Conservation (phyloP, 2,888 invertebrate genomes). For the Adela reaumurella region DNA sequence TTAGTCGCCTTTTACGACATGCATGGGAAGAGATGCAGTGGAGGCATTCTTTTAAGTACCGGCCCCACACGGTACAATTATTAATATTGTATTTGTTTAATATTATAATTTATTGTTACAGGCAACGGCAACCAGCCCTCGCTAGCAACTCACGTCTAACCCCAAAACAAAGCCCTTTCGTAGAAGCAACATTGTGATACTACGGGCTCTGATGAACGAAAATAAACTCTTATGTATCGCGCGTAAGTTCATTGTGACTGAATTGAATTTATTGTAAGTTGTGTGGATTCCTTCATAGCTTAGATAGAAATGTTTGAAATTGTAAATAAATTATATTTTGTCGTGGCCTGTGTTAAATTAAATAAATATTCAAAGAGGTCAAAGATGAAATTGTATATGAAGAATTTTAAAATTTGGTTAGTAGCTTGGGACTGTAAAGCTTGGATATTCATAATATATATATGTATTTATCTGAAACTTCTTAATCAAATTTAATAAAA, state of each 20-base stretch:
- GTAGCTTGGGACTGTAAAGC: too few relatives aligned
- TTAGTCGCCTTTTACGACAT: too few relatives aligned
- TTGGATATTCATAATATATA: too few relatives aligned
- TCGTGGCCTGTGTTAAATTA: background rate
- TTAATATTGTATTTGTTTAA: background rate
- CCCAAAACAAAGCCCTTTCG: constrained; percentile 11
- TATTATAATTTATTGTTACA: constrained; percentile 19
- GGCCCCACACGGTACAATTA: too few relatives aligned
- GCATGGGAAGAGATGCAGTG: too few relatives aligned
- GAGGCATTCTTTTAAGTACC: too few relatives aligned
- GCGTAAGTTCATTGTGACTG: background rate
- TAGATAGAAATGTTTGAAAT: background rate
- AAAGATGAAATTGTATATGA: too few relatives aligned
- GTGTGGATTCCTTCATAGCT: background rate
- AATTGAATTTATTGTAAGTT: background rate
- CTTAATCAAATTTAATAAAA: too few relatives aligned
- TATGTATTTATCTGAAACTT: too few relatives aligned
- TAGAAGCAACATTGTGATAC: too few relatives aligned
- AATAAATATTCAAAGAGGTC: too few relatives aligned
- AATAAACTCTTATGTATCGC: background rate
- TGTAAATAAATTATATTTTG: background rate
- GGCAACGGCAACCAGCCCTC: constrained; percentile 47
- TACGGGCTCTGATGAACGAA: background rate
- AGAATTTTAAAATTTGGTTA: too few relatives aligned
- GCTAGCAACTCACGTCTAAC: constrained; percentile 62